A percentile compares a stretch with the other conserved stretches of the same genome.
Conservation (phyloP, 2,888 invertebrate species). For the Trachelus tabidus region DNA sequence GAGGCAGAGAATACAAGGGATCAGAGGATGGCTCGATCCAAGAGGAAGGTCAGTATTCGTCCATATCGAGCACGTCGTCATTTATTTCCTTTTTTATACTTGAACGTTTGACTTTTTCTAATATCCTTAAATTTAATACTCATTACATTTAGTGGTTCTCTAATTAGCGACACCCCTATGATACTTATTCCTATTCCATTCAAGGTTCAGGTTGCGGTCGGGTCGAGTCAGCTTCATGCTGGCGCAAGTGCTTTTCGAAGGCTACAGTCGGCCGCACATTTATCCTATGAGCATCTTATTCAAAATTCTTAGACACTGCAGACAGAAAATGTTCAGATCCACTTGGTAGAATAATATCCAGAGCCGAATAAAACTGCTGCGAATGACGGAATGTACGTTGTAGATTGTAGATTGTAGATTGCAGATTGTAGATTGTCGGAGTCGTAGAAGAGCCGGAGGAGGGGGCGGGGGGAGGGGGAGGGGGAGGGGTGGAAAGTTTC, state of each 20-base stretch:
- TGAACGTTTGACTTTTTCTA: too few species aligned
- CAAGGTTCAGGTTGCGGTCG: too few species aligned
- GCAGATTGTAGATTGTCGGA: background rate
- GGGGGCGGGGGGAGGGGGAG: too few species aligned
- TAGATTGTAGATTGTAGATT: background rate
- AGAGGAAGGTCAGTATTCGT: conserved; percentile 78
- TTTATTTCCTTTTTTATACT: too few species aligned
- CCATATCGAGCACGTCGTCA: too few species aligned
- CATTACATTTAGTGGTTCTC: too few species aligned
- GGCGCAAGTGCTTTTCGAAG: too few species aligned
- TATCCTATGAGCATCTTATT: background rate
- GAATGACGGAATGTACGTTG: background rate
- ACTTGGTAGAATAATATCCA: background rate
- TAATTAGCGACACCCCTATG: too few species aligned
- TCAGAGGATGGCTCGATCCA: conserved; percentile 84
- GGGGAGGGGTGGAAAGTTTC: background rate
- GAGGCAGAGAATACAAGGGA: conserved; percentile 88
- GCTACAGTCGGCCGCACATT: background rate
- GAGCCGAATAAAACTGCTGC: background rate
- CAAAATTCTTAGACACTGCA: background rate
- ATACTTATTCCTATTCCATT: too few species aligned
- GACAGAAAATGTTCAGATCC: background rate
- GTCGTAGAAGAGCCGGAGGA: background rate
- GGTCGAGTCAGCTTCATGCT: too few species aligned
- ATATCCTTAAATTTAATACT: too few species aligned